Conservation (phyloP, 2,797 vertebrate genomes). For the Sebastes flavidus region DNA sequence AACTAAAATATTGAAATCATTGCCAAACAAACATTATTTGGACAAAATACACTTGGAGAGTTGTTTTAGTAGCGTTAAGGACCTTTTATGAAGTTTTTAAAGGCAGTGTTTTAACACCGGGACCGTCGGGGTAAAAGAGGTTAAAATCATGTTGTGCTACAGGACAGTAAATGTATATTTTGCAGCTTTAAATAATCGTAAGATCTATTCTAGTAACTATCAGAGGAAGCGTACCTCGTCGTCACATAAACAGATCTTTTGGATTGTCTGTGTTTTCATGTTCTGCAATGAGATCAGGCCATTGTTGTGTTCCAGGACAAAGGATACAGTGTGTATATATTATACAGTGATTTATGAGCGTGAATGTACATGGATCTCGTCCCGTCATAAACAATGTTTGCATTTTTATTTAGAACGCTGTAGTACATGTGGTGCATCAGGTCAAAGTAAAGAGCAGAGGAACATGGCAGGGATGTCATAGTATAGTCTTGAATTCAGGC, state of each 20-base stretch:
- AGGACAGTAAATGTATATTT: background rate
- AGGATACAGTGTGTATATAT: conserved; percentile 56
- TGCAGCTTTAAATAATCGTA: background rate
- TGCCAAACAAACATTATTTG: too few species aligned
- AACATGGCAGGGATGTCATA: background rate
- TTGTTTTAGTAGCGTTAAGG: too few species aligned
- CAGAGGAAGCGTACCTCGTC: conserved; percentile 21
- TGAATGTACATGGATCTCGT: conserved; percentile 9
- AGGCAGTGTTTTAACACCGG: too few species aligned
- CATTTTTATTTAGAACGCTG: conserved; percentile 19
- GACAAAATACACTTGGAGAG: too few species aligned
- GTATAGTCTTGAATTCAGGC: conserved; percentile 35
- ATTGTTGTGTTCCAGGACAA: conserved; percentile 47
- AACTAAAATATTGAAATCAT: too few species aligned
- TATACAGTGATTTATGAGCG: conserved; percentile 52
- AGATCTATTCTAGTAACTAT: background rate
- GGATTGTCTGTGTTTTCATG: background rate
- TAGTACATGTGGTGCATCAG: background rate
- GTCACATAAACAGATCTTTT: conserved; percentile 36
- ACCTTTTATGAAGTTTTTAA: too few species aligned
- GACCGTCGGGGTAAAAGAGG: too few species aligned
- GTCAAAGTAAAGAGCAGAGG: conserved; percentile 35
- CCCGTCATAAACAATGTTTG: conserved; percentile 24
- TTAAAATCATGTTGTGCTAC: background rate
- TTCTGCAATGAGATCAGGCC: conserved; percentile 24